Conservation (phyloP, 2,113 vertebrate genomes). For the Myiagra hebetior region DNA sequence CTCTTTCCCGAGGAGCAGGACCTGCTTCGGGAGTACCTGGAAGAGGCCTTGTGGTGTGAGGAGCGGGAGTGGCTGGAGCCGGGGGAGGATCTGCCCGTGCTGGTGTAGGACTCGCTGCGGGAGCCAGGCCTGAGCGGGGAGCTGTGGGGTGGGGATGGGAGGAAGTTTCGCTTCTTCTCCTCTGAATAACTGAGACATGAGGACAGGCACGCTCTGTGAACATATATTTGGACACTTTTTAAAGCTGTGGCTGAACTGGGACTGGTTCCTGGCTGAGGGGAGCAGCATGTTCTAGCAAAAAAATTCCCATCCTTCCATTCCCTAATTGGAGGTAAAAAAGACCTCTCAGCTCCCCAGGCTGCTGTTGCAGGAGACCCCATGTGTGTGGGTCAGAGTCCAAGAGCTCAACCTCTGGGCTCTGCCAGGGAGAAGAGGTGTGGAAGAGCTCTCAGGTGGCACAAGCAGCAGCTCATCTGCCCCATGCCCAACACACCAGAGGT, state of each 20-base stretch:
- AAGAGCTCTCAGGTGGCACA: not conserved
- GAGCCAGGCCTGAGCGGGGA: slow-evolving; percentile 56
- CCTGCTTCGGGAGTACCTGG: slow-evolving; percentile 79
- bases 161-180: slow-evolving; percentile 58
- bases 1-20: slow-evolving; percentile 82
- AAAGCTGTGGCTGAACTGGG: not conserved
- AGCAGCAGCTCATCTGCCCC: not conserved
- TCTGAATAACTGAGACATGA: slow-evolving; percentile 67
- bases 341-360: not conserved
- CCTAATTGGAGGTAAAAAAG: not conserved
- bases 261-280: not conserved
- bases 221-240: not conserved
- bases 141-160: slow-evolving; percentile 47
- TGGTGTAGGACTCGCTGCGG: slow-evolving; percentile 70
- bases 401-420: not conserved
- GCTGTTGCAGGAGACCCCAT: not conserved
- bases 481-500: not conserved
- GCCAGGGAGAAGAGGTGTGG: not conserved
- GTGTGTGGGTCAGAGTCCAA: not conserved
- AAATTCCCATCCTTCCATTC: not conserved
- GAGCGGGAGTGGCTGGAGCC: slow-evolving; percentile 72
- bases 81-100: slow-evolving; percentile 70
- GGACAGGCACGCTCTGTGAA: slow-evolving; percentile 73
- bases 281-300: not conserved
- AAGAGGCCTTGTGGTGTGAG: slow-evolving; percentile 67